A percentile compares a stretch with the other conserved stretches of the same genome.
Evolutionary conservation across 2,113 vertebrate genomes (phyloP).

Genomic region (Pontoporia blainvillei): DNA sequence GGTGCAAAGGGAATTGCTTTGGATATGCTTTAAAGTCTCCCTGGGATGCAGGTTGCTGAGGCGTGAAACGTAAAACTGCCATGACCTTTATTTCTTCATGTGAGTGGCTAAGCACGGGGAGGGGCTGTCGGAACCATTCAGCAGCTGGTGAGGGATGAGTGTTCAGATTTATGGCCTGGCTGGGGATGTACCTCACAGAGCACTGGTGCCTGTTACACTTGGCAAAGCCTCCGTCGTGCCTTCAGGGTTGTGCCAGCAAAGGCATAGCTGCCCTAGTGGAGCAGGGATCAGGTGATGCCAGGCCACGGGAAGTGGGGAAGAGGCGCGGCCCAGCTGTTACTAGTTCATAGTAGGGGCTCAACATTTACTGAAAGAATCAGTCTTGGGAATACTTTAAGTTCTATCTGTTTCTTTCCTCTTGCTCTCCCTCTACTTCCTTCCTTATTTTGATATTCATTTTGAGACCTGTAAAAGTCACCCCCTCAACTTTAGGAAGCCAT

Average conservation of each 20-base stretch:
- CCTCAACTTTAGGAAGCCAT: background rate
- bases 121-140: background rate
- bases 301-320: background rate
- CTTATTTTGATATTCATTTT: background rate
- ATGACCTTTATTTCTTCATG: background rate
- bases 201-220: background rate
- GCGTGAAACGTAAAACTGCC: accelerated
- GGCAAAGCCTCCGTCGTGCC: background rate
- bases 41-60: background rate
- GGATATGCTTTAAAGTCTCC: background rate
- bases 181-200: background rate
- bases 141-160: background rate
- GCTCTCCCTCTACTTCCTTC: background rate
- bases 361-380: background rate
- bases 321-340: background rate
- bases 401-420: background rate
- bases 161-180: background rate
- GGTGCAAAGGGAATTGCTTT: background rate
- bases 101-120: too few species aligned
- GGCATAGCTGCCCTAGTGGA: background rate
- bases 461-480: background rate
- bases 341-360: background rate
- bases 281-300: background rate
- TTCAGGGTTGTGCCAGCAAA: background rate
- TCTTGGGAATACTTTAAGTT: background rate